These are phyloP conservation scores for Carassius gibelio DNA, from an alignment of 2,113 vertebrate genomes.

Conservation along the genomic window DNA sequence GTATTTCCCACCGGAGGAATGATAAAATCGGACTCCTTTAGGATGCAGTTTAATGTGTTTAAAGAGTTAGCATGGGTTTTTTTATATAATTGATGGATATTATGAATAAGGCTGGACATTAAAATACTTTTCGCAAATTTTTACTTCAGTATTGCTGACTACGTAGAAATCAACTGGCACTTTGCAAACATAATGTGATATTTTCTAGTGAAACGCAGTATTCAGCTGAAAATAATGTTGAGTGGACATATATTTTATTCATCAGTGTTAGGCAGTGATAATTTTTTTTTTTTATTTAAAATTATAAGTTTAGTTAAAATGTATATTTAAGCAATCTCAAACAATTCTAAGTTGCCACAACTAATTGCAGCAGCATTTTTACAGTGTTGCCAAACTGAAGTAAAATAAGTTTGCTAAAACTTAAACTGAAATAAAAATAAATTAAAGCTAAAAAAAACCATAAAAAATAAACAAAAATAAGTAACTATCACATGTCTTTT, in stretches of 20 bases:
- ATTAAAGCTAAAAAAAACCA: too few relatives aligned
- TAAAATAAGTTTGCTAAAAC: too few relatives aligned
- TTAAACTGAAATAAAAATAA: too few relatives aligned
- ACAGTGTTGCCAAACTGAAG: too few relatives aligned
- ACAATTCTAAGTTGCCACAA: too few relatives aligned
- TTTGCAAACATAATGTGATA: neutral
- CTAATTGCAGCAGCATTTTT: too few relatives aligned
- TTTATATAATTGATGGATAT: constrained; percentile 4
- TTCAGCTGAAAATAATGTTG: neutral
- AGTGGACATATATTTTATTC: neutral
- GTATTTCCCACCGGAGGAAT: neutral
- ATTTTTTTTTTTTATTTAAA: too few relatives aligned
- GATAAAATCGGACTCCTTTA: constrained; percentile 26
- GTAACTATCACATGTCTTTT: too few relatives aligned
- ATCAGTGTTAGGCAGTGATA: neutral
- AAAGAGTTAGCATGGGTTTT: neutral
- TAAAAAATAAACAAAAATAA: too few relatives aligned
- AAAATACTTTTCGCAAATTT: neutral
- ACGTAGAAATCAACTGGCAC: neutral
- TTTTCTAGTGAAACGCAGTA: neutral
- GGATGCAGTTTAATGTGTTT: constrained; percentile 2
- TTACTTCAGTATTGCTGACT: neutral
- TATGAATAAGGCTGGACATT: constrained; percentile 17
- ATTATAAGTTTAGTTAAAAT: too few relatives aligned
- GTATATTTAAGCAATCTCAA: too few relatives aligned